Base-by-base conservation (phyloP, 2,888 invertebrate genomes). In the Piscicola geometra region DNA sequence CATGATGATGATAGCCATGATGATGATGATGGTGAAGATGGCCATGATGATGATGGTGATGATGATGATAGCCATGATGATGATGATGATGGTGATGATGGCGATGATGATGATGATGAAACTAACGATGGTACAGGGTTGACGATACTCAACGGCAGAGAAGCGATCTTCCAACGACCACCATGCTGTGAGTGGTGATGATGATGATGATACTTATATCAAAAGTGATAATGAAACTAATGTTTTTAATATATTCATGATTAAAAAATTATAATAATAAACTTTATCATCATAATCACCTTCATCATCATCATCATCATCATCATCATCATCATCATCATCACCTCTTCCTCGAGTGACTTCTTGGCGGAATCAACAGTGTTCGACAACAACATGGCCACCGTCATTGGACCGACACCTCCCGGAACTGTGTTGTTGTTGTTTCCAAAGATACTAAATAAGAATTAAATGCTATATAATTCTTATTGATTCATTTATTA, bases 321-420 rank as follows among this genome's bases (percentile, higher is more conserved):
- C 52, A n/a, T 50, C n/a, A 50, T 18, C 52, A 50, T 50, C 60
- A 30, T 60, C 30, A 60, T 25, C 60, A 50, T 18, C 15, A 50
- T 21, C 64, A 64, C 30, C 64, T 28, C 33, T 9, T 35, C 75
- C 76, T 1, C 21, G 21, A 76, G 33, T 18, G 72, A 76, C 56
- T 75, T 77, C 75, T 77, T 78, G 52, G 80, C 80, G n/a, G 76
- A 52, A 60, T 78, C 79, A 5, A 80, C 77, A 0, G 80, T 80
- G 87, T 99, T 99, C 81, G 90, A 90, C 64, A 88, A 82, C 76
- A 88, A 81, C 95, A 97, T 97, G 30, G 96, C 95, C 0, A 89
- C 99, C 0, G 99, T 99, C 96, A 99, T 97, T 25, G 98, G 99
- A 0, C 99, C 99, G 77, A 99, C 98, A 78, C 99, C 99, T 15